A percentile compares a stretch with the other conserved stretches of the same genome.
These are phyloP conservation scores for Luscinia megarhynchos DNA, from an alignment of 2,797 vertebrate genomes.

Conservation along the genomic window DNA sequence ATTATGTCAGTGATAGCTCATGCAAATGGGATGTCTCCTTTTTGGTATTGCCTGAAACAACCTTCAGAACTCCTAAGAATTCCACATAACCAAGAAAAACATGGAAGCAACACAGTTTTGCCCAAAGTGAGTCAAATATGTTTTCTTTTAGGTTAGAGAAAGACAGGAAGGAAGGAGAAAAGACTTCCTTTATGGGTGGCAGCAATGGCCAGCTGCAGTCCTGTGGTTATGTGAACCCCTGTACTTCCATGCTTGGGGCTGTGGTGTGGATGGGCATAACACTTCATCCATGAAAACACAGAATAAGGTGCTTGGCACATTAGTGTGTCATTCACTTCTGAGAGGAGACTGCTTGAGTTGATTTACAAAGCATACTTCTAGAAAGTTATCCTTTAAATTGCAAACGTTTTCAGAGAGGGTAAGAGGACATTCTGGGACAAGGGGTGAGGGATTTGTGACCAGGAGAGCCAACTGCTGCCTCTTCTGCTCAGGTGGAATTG, in stretches of 20 bases:
- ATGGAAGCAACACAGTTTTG: background rate
- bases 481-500: background rate
- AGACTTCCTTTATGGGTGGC: background rate
- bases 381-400: background rate
- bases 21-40: background rate
- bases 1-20: background rate
- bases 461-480: background rate
- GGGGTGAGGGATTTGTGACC: background rate
- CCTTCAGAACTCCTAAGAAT: background rate
- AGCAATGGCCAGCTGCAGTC: background rate
- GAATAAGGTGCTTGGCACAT: background rate
- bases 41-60: conserved; percentile 2
- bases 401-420: background rate
- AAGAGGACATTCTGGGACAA: background rate
- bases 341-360: background rate
- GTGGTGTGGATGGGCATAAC: background rate
- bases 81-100: background rate
- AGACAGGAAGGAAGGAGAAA: background rate
- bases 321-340: background rate
- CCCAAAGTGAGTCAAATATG: background rate
- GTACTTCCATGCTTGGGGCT: background rate
- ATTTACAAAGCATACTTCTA: background rate
- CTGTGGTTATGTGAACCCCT: background rate
- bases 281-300: background rate
- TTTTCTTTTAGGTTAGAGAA: background rate